Conservation (phyloP, 2,888 invertebrate species). For the Melanophora roralis region DNA sequence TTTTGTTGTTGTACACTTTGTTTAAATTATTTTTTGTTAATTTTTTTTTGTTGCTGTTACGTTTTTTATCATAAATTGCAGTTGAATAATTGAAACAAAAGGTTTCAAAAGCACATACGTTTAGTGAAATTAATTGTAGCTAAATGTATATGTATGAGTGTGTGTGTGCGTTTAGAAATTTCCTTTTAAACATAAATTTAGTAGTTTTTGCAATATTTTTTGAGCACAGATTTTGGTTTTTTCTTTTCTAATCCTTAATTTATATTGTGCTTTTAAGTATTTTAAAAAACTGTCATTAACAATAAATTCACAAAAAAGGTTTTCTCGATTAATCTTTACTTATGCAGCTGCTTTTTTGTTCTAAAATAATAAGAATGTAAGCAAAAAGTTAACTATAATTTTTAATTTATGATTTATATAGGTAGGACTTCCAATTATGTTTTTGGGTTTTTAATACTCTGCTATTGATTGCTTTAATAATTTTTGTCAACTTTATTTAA, state of each 20-base stretch:
- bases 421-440: too few relatives aligned
- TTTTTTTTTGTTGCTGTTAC: background rate
- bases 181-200: background rate
- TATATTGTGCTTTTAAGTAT: background rate
- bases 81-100: conserved; percentile 33
- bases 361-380: too few relatives aligned
- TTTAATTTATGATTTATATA: too few relatives aligned
- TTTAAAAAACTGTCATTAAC: conserved; percentile 16
- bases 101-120: conserved; percentile 12
- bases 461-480: too few relatives aligned
- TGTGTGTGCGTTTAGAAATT: too few relatives aligned
- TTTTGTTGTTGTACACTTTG: background rate
- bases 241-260: background rate
- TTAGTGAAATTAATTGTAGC: conserved; percentile 20
- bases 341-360: too few relatives aligned
- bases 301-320: conserved; percentile 4
- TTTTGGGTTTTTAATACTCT: too few relatives aligned
- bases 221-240: background rate
- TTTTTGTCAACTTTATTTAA: too few relatives aligned
- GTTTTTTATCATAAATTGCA: conserved; percentile 14
- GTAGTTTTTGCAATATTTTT: background rate
- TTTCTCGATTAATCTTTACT: too few relatives aligned
- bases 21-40: background rate
- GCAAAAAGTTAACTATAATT: too few relatives aligned
- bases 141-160: background rate